phyloP scores from a whole-genome alignment of 2,797 vertebrate species.

The Rhabdomys pumilio region DNA sequence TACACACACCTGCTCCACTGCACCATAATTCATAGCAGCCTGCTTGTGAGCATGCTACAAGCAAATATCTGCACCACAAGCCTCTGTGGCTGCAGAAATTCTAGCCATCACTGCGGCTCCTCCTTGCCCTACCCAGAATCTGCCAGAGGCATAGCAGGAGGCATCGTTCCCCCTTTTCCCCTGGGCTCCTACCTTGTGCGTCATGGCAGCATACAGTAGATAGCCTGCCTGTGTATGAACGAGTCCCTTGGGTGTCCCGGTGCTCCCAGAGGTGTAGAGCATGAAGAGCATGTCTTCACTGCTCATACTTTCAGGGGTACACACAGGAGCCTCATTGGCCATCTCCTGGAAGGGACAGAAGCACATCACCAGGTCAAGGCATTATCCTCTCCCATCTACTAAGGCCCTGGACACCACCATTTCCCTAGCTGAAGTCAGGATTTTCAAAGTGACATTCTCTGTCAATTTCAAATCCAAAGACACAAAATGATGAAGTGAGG shows the following conservation, averaged over 20 bases:
- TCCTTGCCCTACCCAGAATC: background rate
- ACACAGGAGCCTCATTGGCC: slow-evolving; percentile 91
- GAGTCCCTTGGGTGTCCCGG: slow-evolving; percentile 96
- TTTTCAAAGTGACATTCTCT: background rate
- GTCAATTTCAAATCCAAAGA: background rate
- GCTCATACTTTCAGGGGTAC: slow-evolving; percentile 94
- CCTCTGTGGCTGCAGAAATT: accelerated
- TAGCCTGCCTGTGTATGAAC: slow-evolving; percentile 98
- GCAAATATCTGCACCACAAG: background rate
- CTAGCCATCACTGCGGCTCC: background rate
- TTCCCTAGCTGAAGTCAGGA: background rate
- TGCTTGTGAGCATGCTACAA: background rate
- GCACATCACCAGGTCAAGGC: background rate
- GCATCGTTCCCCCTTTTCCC: background rate
- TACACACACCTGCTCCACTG: background rate
- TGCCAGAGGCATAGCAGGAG: background rate
- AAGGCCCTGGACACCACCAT: background rate
- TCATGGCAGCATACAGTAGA: slow-evolving; percentile 94
- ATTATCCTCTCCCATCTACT: background rate
- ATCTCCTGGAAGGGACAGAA: slow-evolving; percentile 91
- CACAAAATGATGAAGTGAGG: background rate
- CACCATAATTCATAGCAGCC: background rate
- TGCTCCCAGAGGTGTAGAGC: slow-evolving; percentile 98
- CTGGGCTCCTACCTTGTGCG: slow-evolving; percentile 92
- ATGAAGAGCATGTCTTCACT: slow-evolving; percentile 96